These are phyloP conservation scores for Callimorpha dominula DNA, from an alignment of 2,888 invertebrate genomes.

Conservation along the genomic window DNA sequence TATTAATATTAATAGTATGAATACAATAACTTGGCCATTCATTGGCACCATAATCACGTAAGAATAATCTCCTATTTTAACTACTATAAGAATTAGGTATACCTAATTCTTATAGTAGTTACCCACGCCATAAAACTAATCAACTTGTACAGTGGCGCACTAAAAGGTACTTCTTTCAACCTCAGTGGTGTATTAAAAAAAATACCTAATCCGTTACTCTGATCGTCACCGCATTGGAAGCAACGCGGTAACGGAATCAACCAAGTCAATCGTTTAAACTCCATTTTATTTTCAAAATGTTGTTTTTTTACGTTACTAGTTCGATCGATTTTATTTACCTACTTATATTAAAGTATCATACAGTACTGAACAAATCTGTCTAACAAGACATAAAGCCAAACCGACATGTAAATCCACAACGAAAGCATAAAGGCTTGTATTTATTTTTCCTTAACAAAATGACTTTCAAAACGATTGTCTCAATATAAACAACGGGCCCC, in stretches of 20 bases:
- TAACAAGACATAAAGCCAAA: neutral
- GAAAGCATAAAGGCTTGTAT: constrained; percentile 22
- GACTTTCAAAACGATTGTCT: constrained; percentile 86
- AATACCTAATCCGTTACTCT: neutral
- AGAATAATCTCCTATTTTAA: too few species aligned
- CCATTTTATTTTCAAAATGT: neutral
- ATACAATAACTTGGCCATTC: too few species aligned
- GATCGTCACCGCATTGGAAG: too few species aligned
- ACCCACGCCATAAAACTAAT: too few species aligned
- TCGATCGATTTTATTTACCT: neutral
- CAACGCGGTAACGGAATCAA: too few species aligned
- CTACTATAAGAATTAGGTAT: too few species aligned
- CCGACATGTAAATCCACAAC: constrained; percentile 10
- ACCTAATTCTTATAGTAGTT: too few species aligned
- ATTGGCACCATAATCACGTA: too few species aligned
- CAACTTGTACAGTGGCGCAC: neutral
- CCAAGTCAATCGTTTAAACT: neutral
- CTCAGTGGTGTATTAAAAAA: too few species aligned
- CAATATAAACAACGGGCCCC: constrained; percentile 75
- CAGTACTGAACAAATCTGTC: neutral
- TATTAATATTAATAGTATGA: too few species aligned
- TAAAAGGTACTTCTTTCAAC: too few species aligned
- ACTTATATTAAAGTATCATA: neutral
- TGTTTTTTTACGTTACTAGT: too few species aligned
- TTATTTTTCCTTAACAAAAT: constrained; percentile 77